Base-by-base conservation (phyloP, 1,140 invertebrate species). In the Chionoecetes opilio region DNA sequence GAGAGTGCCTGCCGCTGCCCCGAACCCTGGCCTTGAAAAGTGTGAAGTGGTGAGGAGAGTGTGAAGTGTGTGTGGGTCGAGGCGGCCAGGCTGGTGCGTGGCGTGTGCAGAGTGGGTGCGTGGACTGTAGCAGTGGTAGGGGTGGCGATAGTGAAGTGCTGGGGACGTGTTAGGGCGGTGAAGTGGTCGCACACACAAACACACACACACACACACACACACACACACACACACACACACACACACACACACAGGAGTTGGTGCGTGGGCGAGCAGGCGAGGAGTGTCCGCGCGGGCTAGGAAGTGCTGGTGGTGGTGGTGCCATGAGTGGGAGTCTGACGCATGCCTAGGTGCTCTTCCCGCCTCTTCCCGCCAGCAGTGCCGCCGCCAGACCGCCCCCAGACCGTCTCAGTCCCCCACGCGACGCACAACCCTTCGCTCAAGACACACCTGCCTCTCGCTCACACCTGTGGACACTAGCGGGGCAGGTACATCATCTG, bases 301-400 rank as follows among this genome's bases (percentile, higher is more conserved):
- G 46, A 21, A 26, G 88, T 46, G 26, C 37, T 90, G 38, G 35
- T 38, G 9, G 87, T 26, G 88, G n/a, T 26, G 46, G 41, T 53
- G 14, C 38, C 38, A 35, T 75, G 31, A 53, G 46, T 91, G 89
- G 89, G 46, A 75, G 89, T 63, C 29, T 32, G 46, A 91, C 89
- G 89, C 89, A 91, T 91, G 89, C 89, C 89, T 75, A 91, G 89
- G 89, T 91, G 89, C 53, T 91, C 46, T 34, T 34, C 26, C 89
- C 53, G 34, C 89, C 75, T 90, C 26, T 38, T 46, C 14, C 38
- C 88, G 88, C 38, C n/a, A n/a, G 21, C n/a, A 38, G 5, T 2
- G n/a, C 35, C 2, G 34, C 21, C 11, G 17, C 41, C 75, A 91
- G 89, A 91, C 89, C 46, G 21, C 29, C 46, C 31, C 89, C 29